Percentiles rank a stretch among this genome's conserved stretches.
phyloP scores from a whole-genome alignment of 2,113 vertebrate species.

The Paraplagusia blochii region DNA sequence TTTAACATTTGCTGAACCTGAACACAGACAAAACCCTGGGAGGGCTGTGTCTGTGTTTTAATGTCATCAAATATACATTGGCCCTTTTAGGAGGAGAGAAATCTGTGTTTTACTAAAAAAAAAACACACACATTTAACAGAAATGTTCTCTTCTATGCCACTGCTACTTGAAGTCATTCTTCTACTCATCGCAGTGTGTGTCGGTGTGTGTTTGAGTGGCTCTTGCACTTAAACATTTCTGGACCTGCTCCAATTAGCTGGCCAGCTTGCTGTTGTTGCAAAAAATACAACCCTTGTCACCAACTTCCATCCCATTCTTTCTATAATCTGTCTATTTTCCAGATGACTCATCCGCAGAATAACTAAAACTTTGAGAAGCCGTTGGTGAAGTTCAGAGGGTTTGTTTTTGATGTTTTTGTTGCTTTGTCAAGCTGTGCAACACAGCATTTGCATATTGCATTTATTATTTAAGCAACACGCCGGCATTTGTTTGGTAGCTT shows the following conservation, averaged over 20 bases:
- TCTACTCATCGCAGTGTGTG: background rate
- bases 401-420: background rate
- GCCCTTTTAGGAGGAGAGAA: too few relatives aligned
- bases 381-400: background rate
- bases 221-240: constrained; percentile 2
- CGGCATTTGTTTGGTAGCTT: too few relatives aligned
- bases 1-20: constrained; percentile 35
- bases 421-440: background rate
- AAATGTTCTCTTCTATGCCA: background rate
- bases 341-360: background rate
- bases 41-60: constrained; percentile 17
- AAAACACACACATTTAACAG: background rate
- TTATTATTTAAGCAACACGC: too few relatives aligned
- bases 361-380: background rate
- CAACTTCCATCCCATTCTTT: background rate
- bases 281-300: background rate
- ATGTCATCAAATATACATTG: background rate
- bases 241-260: constrained; percentile 1
- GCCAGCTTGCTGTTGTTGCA: background rate
- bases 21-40: constrained; percentile 22
- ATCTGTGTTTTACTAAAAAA: background rate
- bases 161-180: background rate
- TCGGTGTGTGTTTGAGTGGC: background rate
- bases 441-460: too few relatives aligned
- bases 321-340: background rate